These are phyloP conservation scores for Hirundichthys speculiger DNA, from an alignment of 2,113 vertebrate genomes.

Conservation along the genomic window DNA sequence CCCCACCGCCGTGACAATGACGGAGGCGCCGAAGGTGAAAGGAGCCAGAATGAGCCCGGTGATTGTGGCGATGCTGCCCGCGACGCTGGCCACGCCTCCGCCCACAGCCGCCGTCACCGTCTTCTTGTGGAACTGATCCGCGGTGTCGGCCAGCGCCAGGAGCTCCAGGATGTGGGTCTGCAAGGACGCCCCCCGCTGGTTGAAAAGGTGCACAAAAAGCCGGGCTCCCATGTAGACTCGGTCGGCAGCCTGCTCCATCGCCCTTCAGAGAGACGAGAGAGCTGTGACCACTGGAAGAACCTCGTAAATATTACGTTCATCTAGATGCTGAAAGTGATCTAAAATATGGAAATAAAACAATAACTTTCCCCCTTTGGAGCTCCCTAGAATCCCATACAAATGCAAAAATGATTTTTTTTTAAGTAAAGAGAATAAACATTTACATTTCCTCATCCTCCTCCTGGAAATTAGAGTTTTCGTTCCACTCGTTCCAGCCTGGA, in stretches of 20 bases:
- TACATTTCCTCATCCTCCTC: conserved; percentile 63
- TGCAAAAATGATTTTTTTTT: neutral
- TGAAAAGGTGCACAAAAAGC: conserved; percentile 76
- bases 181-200: conserved; percentile 72
- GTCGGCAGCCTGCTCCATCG: conserved; percentile 74
- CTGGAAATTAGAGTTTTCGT: conserved; percentile 53
- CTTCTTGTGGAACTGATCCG: conserved; percentile 76
- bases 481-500: conserved; percentile 78
- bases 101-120: conserved; percentile 69
- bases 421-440: neutral
- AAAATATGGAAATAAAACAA: neutral
- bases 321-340: neutral
- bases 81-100: conserved; percentile 78
- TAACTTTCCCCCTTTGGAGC: too few relatives aligned
- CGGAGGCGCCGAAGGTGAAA: conserved; percentile 78
- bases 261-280: conserved; percentile 40
- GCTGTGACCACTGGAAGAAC: neutral
- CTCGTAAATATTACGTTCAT: neutral
- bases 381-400: neutral
- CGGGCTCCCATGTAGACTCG: conserved; percentile 79
- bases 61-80: conserved; percentile 77
- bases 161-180: conserved; percentile 72
- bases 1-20: conserved; percentile 80
- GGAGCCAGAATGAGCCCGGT: conserved; percentile 81
- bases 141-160: conserved; percentile 60